These are phyloP conservation scores for Epistrophe eligans DNA, from an alignment of 2,888 invertebrate species.

Conservation along the genomic window DNA sequence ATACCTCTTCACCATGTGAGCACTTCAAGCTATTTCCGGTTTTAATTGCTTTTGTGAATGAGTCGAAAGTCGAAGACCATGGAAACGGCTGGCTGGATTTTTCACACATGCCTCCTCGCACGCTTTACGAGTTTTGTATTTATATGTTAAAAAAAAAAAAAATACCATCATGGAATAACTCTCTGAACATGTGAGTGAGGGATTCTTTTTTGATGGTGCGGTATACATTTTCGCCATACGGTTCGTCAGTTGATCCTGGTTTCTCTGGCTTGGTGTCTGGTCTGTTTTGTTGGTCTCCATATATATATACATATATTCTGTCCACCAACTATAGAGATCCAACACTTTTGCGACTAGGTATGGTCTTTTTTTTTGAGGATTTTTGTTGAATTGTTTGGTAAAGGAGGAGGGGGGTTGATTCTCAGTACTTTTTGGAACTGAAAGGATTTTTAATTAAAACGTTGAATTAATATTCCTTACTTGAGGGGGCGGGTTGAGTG, in stretches of 20 bases:
- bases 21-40: conserved; percentile 72
- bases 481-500: conserved; percentile 35
- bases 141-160: not conserved
- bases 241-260: conserved; percentile 17
- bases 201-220: conserved; percentile 37
- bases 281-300: not conserved
- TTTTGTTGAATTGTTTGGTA: not conserved
- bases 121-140: conserved; percentile 7
- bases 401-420: not conserved
- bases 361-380: conserved; percentile 2
- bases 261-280: conserved; percentile 14
- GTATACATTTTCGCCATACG: conserved; percentile 22
- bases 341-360: conserved; percentile 22
- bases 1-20: conserved; percentile 33
- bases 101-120: conserved; percentile 56
- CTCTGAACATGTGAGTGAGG: conserved; percentile 15
- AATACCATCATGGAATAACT: conserved; percentile 1
- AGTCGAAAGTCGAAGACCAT: conserved; percentile 43
- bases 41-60: conserved; percentile 75
- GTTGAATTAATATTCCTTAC: conserved; percentile 74
- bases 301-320: conserved; percentile 7
- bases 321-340: not conserved
- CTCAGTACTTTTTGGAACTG: conserved; percentile 34
- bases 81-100: conserved; percentile 45
- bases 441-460: conserved; percentile 74